These are phyloP conservation scores for Galerucella calmariensis DNA, from an alignment of 2,888 invertebrate species.

Conservation along the genomic window DNA sequence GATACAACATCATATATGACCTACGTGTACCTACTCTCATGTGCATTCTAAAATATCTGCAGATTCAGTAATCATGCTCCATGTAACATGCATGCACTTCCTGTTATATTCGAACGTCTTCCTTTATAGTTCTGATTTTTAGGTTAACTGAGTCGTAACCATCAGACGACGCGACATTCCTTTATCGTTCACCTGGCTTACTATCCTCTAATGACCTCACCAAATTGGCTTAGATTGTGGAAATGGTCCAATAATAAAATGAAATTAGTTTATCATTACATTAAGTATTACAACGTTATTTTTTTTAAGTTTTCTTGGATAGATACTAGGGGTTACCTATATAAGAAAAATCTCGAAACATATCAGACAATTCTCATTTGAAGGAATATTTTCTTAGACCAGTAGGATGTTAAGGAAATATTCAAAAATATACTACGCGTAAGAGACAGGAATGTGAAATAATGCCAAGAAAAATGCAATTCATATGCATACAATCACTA, in stretches of 20 bases:
- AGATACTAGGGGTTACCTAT: no score
- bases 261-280: not conserved
- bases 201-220: not conserved
- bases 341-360: no score
- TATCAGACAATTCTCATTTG: no score
- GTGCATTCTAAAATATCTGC: slow-evolving; percentile 29
- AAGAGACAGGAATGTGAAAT: no score
- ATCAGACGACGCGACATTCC: slow-evolving; percentile 5
- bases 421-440: no score
- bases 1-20: slow-evolving; percentile 30
- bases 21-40: slow-evolving; percentile 21
- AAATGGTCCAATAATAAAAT: not conserved
- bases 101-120: slow-evolving; percentile 19
- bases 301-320: no score
- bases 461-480: no score
- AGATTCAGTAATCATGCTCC: slow-evolving; percentile 25
- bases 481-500: no score
- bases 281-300: not conserved
- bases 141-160: slow-evolving; percentile 23
- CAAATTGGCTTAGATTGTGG: not conserved
- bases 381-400: no score
- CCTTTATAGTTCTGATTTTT: slow-evolving; percentile 18
- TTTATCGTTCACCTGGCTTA: slow-evolving; percentile 4
- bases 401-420: no score
- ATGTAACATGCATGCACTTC: slow-evolving; percentile 23